Base-by-base conservation (phyloP, 2,888 invertebrate genomes). In the Carpatolechia fugitivella region DNA sequence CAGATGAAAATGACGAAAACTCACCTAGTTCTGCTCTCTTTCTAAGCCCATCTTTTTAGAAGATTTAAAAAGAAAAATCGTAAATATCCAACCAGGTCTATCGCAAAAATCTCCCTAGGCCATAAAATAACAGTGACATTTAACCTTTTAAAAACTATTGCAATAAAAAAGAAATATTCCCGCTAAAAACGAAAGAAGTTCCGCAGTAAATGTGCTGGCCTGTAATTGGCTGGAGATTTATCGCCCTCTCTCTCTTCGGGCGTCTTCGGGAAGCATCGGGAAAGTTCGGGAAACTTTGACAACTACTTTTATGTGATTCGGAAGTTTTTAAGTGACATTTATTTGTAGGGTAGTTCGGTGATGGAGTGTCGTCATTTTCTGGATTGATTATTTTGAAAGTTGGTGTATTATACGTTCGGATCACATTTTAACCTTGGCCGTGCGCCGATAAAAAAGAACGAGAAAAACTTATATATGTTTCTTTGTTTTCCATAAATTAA, bases 121-220 rank as follows among this genome's bases (percentile, higher is more conserved):
- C 49, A 35, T 35, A 29, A 24, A 29, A 33, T 40, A 41, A 52
- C 40, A 8, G 10, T 24, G 46, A 54, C 56, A 44, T 57, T 57
- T 70, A 76, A 79, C 82, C 83, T 82, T 79, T 82, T 79, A 71
- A 78, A 82, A 82, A 82, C 80, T 81, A 81, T 70, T 74, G 75
- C 71, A 74, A 82, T 82, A 82, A 82, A 82, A 82, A 82, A 79
- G 82, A 82, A 76, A 79, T 82, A 82, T 82, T 74, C 66, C 58
- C 57, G 48, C 60, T 40, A 65, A 80, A 82, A 61, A 78, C 81
- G 36, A 62, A 60, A 75, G 66, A 81, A 82, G 63, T 82, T 82
- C 30, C 61, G 61, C 76, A 68, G 74, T 80, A 80, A 82, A 78
- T 66, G 75, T 70, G 74, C 74, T 72, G 71, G 59, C 62, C 63